These are phyloP conservation scores for Fratercula arctica DNA, from an alignment of 2,797 vertebrate species.

Conservation along the genomic window DNA sequence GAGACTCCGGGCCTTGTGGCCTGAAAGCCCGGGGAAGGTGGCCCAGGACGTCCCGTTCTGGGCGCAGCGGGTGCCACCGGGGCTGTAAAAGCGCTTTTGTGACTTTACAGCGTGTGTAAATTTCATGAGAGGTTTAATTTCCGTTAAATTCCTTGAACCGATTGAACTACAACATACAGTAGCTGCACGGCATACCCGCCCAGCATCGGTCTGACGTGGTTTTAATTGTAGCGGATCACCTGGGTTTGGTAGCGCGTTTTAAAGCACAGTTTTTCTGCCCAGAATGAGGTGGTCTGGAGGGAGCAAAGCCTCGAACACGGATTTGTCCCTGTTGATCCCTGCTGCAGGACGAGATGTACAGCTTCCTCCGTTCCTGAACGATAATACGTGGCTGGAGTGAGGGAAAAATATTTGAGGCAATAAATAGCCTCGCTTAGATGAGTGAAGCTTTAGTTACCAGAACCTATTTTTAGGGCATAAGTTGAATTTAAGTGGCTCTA, in stretches of 20 bases:
- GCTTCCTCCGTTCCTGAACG: neutral
- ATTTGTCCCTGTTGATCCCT: neutral
- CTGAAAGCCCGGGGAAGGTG: fast-evolving
- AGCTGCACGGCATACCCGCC: fast-evolving
- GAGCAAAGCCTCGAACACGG: neutral
- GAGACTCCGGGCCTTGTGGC: neutral
- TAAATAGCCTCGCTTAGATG: neutral
- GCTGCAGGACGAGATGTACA: fast-evolving
- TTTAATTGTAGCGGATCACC: neutral
- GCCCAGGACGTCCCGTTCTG: fast-evolving
- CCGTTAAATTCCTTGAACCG: too few species aligned
- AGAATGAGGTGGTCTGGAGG: fast-evolving
- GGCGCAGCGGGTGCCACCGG: fast-evolving
- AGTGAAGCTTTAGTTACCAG: neutral
- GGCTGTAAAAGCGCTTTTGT: neutral
- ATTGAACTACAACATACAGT: fast-evolving
- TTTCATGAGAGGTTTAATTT: neutral
- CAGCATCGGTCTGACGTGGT: fast-evolving
- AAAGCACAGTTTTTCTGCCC: neutral
- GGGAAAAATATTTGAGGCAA: neutral
- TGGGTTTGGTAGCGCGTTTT: fast-evolving
- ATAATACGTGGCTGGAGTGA: neutral
- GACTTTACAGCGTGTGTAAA: fast-evolving
- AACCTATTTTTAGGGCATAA: neutral
- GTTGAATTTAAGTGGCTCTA: neutral